Evolutionary conservation across 2,888 invertebrate species (phyloP), one percentile per base, ranked within the genome.

Genomic region (Alcis repandata): DNA sequence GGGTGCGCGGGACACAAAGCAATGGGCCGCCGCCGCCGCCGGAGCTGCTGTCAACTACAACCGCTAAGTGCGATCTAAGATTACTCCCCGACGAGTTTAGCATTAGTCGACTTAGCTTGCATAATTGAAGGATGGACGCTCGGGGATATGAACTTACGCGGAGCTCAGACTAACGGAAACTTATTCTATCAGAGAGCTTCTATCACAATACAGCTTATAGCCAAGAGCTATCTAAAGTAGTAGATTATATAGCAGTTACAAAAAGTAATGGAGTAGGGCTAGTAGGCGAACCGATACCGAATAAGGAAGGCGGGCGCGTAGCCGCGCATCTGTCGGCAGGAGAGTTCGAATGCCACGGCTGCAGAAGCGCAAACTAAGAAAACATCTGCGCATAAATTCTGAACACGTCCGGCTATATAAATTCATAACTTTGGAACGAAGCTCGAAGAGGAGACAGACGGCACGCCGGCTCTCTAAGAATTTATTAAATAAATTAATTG

Each of bases 401-500:
- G 84, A 84, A 85, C 91, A 91, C 90, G 90, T 90, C 84, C 84
- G 79, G 79, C 84, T 87, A 89, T 90, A 91, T 90, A 90, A 91
- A 92, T 91, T 91, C 90, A 91, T 91, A 90, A 88, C 86, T 84
- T 84, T 79, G 79, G 78, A 85, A 83, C 83, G 84, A 79, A 85
- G 82, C 57, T 57, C 57, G 60, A 65, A 71, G 58, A 82, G 81
- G 85, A 83, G 88, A 87, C 90, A 89, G 87, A 83, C 86, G 86
- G 85, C 80, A 79, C 86, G 78, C 81, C 75, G 83, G 81, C 82
- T 83, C 83, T 82, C 81, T 78, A 81, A 81, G 86, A 89, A 90
- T 90, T 91, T 90, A 91, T 91, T 87, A 84, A 90, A 90, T 88
- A 83, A 90, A 91, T 90, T 90, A 92, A 90, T 90, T 89, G 87